These are phyloP conservation scores for Drosophila pallidifrons DNA, from an alignment of 1,140 invertebrate genomes.

Conservation along the genomic window DNA sequence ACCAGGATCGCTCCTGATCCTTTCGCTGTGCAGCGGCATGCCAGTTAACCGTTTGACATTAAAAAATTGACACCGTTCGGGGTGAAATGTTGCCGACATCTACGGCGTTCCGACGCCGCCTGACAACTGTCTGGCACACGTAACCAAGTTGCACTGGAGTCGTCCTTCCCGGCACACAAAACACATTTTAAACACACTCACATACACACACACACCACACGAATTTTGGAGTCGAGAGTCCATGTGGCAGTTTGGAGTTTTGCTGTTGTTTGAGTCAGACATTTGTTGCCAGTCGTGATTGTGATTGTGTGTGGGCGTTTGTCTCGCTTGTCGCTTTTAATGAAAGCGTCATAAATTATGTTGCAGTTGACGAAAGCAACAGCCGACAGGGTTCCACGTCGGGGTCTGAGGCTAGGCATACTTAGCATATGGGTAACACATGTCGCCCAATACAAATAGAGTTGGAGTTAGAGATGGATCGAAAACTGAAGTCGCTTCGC, in stretches of 20 bases:
- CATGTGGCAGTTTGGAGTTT: conserved; percentile 19
- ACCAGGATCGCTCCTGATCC: conserved; percentile 23
- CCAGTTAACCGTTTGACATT: conserved; percentile 81
- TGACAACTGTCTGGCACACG: conserved; percentile 81
- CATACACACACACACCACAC: conserved; percentile 2
- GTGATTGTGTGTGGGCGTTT: conserved; percentile 74
- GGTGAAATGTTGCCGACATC: conserved; percentile 78
- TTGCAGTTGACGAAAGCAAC: conserved; percentile 83
- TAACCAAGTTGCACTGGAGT: conserved; percentile 55
- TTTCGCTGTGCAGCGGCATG: conserved; percentile 56
- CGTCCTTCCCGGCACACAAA: conserved; percentile 29
- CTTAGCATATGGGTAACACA: conserved; percentile 69
- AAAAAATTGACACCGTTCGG: conserved; percentile 84
- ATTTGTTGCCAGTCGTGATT: conserved; percentile 70
- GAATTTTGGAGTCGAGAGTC: conserved; percentile 22
- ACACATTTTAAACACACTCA: conserved; percentile 63
- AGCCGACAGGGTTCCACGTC: conserved; percentile 32
- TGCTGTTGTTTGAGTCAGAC: conserved; percentile 32
- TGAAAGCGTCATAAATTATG: conserved; percentile 85
- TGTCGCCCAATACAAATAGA: conserved; percentile 32
- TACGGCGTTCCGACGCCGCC: conserved; percentile 24
- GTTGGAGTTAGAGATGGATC: not conserved
- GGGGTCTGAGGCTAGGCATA: conserved; percentile 38
- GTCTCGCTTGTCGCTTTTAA: conserved; percentile 81
- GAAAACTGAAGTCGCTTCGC: not conserved